A percentile compares a stretch with the other conserved stretches of the same genome.
phyloP scores from a whole-genome alignment of 2,797 vertebrate species.

The Aldrovandia affinis region DNA sequence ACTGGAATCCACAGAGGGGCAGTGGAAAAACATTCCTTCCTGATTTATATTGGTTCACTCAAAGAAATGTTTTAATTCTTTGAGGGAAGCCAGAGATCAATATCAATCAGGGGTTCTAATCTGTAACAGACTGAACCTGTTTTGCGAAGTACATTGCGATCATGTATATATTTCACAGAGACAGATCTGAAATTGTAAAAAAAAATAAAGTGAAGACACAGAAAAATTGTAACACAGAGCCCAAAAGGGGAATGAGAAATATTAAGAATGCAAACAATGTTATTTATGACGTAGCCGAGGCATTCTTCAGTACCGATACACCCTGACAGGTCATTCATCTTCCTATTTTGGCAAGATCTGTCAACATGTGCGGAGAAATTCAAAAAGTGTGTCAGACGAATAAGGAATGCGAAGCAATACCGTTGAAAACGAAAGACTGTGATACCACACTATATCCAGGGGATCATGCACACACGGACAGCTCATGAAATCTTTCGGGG shows the following conservation, averaged over 20 bases:
- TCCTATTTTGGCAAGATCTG: neutral
- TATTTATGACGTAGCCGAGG: neutral
- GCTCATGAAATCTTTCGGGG: neutral
- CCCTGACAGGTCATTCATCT: too few species aligned
- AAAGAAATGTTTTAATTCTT: too few species aligned
- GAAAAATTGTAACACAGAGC: neutral
- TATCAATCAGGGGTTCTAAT: too few species aligned
- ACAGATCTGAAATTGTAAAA: too few species aligned
- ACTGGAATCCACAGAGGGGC: too few species aligned
- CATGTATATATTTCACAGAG: too few species aligned
- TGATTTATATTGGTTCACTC: too few species aligned
- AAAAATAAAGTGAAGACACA: neutral
- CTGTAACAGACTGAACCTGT: too few species aligned
- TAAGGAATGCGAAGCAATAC: neutral
- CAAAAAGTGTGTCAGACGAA: neutral
- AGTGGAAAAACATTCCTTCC: too few species aligned
- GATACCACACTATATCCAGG: neutral
- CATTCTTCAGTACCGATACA: too few species aligned
- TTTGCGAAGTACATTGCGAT: too few species aligned
- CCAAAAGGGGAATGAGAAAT: neutral
- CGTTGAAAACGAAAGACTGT: neutral
- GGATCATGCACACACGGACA: neutral
- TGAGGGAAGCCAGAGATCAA: too few species aligned
- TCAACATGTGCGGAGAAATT: neutral
- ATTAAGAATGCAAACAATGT: neutral